Evolutionary conservation across 2,888 invertebrate species (phyloP), one percentile per base, ranked within the genome.

Genomic region (Epistrophella euchroma): DNA sequence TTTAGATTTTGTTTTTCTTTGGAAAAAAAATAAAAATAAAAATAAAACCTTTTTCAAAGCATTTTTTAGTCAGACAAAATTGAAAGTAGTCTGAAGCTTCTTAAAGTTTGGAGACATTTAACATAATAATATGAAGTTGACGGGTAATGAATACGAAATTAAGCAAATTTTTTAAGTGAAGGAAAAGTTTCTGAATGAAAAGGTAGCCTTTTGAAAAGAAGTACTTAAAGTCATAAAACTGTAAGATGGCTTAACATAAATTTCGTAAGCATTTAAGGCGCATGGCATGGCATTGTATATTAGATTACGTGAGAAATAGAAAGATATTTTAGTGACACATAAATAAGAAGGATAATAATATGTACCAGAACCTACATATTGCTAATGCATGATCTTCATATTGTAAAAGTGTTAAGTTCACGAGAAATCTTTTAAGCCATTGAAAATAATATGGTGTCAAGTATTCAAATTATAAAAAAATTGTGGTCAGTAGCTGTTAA

Each of bases 61-160:
- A 32, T 47, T 66, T 64, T 66, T 5, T 35, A 52, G 5, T 32
- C 28, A 28, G 28, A 28, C 13, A 50, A 68, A 68, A 68, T 37
- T 68, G 68, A 68, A 68, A 68, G 68, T 68, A n/a, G 22, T 64
- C 50, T 37, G 22, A 47, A 66, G 50, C 35, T 45, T 45, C 35
- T 28, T 28, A 17, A 28, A 15, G 32, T 32, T 32, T 35, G 32
- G n/a, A 50, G 15, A 37, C 35, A 50, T 68, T 68, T 10, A 35
- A 45, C 45, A 64, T 45, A 66, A 13, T 11, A 7, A n/a, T 37
- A 55, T 32, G n/a, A 68, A 50, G n/a, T 68, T 50, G 32, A 50
- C 50, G 50, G 10, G 19, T 22, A 35, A 19, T 50, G 50, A 66
- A 66, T 47, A 35, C 35, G 15, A 66, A 64, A 50, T 35, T 50